phyloP scores from a whole-genome alignment of 2,888 invertebrate species.

The Sturmia bella region DNA sequence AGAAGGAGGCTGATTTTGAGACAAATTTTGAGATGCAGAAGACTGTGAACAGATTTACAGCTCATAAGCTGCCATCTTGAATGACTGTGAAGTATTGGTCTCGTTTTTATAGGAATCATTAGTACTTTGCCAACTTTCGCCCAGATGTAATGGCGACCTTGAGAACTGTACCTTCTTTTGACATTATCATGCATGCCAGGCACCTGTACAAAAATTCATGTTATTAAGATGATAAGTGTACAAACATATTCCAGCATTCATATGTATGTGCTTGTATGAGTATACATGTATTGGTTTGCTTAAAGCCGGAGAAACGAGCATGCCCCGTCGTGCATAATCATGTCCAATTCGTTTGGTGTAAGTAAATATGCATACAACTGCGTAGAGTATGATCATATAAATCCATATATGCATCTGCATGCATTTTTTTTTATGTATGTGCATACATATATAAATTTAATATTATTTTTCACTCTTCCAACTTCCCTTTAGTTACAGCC shows the following conservation, averaged over 20 bases:
- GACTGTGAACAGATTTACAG: no score
- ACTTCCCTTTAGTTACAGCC: conserved; percentile 8
- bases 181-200: conserved; percentile 50
- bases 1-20: no score
- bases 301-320: conserved; percentile 9
- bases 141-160: conserved; percentile 48
- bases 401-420: neutral
- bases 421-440: neutral
- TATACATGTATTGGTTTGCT: no score
- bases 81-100: no score
- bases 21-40: no score
- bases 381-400: no score
- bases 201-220: conserved; percentile 63
- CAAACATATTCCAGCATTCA: conserved; percentile 10
- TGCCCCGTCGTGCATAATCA: conserved; percentile 64
- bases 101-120: no score
- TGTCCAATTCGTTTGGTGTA: conserved; percentile 43
- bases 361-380: neutral
- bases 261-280: no score
- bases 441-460: conserved; percentile 24
- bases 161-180: conserved; percentile 50
- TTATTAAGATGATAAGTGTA: conserved; percentile 33
- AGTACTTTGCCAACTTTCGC: neutral
- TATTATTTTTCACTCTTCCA: conserved; percentile 21
- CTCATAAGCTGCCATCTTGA: no score